Evolutionary conservation across 2,888 invertebrate genomes (phyloP).

Genomic region (Caenorhabditis doughertyi): DNA sequence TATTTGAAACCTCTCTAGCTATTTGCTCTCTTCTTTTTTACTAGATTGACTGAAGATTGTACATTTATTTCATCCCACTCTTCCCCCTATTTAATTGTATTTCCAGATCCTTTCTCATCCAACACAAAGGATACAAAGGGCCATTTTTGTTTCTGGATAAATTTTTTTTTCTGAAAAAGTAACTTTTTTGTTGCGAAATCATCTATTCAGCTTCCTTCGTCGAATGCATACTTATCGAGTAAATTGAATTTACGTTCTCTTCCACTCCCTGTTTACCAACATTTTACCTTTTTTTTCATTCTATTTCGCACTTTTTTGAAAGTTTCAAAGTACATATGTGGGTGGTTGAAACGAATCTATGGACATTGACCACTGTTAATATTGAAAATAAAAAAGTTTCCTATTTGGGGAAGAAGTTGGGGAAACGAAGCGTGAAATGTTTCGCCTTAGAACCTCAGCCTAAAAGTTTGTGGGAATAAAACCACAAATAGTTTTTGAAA

Average conservation of each 20-base stretch:
- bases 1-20: not conserved
- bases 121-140: too few relatives aligned
- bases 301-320: slow-evolving; percentile 1
- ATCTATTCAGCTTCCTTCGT: too few relatives aligned
- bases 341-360: slow-evolving; percentile 10
- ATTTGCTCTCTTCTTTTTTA: not conserved
- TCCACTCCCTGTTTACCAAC: slow-evolving; percentile 8
- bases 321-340: slow-evolving; percentile 21
- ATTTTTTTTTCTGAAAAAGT: too few relatives aligned
- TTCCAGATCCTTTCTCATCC: not conserved
- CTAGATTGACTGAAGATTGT: slow-evolving; percentile 26
- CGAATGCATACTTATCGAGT: not conserved
- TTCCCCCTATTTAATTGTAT: slow-evolving; percentile 1
- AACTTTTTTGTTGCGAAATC: too few relatives aligned
- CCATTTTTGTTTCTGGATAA: too few relatives aligned
- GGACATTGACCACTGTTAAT: slow-evolving; percentile 20
- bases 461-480: not conserved
- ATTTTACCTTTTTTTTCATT: slow-evolving; percentile 1
- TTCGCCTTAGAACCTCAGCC: not conserved
- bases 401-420: slow-evolving; percentile 2
- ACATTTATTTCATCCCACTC: not conserved
- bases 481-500: too few relatives aligned
- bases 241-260: not conserved
- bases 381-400: not conserved
- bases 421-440: not conserved